phyloP scores from a whole-genome alignment of 2,113 vertebrate genomes.

The Rhea americana region DNA sequence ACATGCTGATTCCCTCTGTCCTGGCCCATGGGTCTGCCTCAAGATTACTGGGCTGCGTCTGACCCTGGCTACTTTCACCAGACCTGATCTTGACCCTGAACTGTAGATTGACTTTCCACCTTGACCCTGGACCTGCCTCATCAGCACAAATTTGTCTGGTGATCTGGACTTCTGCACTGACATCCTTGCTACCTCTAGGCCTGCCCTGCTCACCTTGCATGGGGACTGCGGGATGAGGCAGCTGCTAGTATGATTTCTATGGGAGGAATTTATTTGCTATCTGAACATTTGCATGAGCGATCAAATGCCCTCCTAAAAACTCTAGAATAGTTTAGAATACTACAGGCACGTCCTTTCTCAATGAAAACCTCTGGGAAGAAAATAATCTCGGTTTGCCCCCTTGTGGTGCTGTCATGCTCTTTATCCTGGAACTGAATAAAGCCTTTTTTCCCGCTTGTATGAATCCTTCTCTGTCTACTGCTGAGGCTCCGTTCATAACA shows the following conservation, averaged over 20 bases:
- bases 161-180: neutral
- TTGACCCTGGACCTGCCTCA: neutral
- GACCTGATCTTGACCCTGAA: neutral
- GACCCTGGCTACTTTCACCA: too few relatives aligned
- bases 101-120: too few relatives aligned
- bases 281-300: neutral
- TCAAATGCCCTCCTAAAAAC: neutral
- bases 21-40: too few relatives aligned
- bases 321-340: neutral
- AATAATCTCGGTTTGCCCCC: neutral
- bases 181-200: neutral
- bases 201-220: neutral
- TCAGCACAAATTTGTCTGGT: neutral
- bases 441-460: neutral
- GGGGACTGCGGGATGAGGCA: too few relatives aligned
- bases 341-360: neutral
- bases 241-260: neutral
- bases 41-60: too few relatives aligned
- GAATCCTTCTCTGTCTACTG: neutral
- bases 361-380: neutral
- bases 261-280: neutral
- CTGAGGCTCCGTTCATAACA: neutral
- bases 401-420: neutral
- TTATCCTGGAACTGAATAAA: accelerated
- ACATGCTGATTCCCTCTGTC: neutral